Evolutionary conservation across 2,888 invertebrate genomes (phyloP).

Genomic region (Dryobotodes eremita): DNA sequence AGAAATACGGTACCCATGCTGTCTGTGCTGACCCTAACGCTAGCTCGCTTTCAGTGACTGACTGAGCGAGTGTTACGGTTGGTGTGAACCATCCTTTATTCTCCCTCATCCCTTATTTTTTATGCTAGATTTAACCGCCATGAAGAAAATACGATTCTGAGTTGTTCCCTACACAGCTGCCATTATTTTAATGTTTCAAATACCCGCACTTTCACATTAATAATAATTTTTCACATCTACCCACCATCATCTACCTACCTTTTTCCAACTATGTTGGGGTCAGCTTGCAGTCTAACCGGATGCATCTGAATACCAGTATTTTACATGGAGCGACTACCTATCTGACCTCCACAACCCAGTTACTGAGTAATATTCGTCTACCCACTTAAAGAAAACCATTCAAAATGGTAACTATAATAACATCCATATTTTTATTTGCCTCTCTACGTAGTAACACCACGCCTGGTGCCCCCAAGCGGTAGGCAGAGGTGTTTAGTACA

Average conservation of each 20-base stretch:
- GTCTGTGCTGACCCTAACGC: background rate
- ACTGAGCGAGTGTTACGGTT: background rate
- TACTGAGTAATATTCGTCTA: too few species aligned
- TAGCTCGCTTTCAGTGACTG: background rate
- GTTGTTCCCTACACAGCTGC: background rate
- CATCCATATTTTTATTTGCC: background rate
- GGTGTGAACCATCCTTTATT: background rate
- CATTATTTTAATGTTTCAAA: constrained; percentile 8
- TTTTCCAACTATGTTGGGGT: too few species aligned
- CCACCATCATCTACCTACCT: too few species aligned
- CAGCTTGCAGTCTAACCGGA: too few species aligned
- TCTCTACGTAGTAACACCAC: background rate
- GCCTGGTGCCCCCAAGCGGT: background rate
- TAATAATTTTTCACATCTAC: background rate
- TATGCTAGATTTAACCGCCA: background rate
- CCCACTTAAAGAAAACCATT: background rate
- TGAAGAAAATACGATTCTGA: background rate
- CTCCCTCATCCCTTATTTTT: background rate
- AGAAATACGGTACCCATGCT: background rate
- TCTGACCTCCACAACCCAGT: too few species aligned
- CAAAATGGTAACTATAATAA: background rate
- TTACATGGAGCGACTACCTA: too few species aligned
- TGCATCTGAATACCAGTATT: too few species aligned
- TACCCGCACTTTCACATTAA: constrained; percentile 24
- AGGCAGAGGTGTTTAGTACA: background rate